phyloP scores from a whole-genome alignment of 2,113 vertebrate species.

The Oreamnos americanus region DNA sequence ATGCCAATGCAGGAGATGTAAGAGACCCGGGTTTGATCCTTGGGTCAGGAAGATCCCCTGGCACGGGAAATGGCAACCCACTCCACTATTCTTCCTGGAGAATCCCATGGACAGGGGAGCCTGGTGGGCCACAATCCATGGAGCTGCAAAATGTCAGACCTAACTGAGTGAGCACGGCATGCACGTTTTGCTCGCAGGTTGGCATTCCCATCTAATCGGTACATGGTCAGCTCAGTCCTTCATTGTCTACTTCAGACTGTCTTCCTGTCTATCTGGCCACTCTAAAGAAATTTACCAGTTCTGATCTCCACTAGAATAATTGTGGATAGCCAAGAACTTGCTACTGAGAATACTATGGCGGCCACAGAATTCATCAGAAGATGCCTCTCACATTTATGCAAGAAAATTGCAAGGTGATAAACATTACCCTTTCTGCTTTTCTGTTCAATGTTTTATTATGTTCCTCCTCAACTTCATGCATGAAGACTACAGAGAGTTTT shows the following conservation, averaged over 20 bases:
- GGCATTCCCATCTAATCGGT: rapidly evolving
- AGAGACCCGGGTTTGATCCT: not conserved
- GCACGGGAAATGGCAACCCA: not conserved
- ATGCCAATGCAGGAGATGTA: not conserved
- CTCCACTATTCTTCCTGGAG: not conserved
- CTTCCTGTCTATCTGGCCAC: not conserved
- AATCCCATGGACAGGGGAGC: not conserved
- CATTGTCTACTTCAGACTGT: no score
- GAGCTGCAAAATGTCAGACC: not conserved
- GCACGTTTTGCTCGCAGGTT: rapidly evolving
- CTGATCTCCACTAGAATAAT: no score
- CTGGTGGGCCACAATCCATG: not conserved
- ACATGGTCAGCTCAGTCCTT: not conserved
- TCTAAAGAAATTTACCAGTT: not conserved
- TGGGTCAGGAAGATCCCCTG: not conserved
- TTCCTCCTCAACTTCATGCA: not conserved
- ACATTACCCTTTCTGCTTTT: not conserved
- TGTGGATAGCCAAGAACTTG: not conserved
- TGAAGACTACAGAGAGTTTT: not conserved
- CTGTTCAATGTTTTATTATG: not conserved
- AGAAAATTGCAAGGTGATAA: not conserved
- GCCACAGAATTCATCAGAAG: not conserved
- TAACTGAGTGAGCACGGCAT: not conserved
- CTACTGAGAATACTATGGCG: rapidly evolving
- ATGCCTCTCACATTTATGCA: not conserved